A percentile compares a stretch with the other conserved stretches of the same genome.
These are phyloP conservation scores for Pitangus sulphuratus DNA, from an alignment of 2,797 vertebrate genomes.

Conservation along the genomic window DNA sequence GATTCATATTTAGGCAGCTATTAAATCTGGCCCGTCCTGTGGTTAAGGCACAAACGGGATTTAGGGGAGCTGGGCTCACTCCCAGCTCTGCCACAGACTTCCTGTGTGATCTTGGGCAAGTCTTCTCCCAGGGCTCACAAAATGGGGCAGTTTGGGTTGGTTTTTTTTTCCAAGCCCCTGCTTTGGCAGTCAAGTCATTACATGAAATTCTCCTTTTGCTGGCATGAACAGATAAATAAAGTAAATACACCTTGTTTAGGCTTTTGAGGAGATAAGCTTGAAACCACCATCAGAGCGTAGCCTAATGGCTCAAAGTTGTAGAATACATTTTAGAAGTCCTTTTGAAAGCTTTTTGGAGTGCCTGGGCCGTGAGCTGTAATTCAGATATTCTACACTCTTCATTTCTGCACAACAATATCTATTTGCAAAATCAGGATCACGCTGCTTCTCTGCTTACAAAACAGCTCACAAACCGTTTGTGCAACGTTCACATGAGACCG, in stretches of 20 bases:
- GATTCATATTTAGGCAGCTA: conserved; percentile 2
- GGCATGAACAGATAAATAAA: conserved; percentile 51
- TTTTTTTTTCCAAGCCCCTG: not conserved
- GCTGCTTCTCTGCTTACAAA: not conserved
- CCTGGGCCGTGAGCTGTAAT: not conserved
- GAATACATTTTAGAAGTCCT: not conserved
- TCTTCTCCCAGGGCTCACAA: not conserved
- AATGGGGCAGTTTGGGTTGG: not conserved
- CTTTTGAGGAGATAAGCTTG: conserved; percentile 35
- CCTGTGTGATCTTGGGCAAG: not conserved
- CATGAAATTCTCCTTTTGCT: not conserved
- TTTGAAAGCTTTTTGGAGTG: not conserved
- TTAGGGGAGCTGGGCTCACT: conserved; percentile 30
- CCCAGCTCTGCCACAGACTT: conserved; percentile 37
- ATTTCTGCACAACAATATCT: not conserved
- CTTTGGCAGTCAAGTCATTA: not conserved
- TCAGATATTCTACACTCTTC: not conserved
- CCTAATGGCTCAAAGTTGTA: not conserved
- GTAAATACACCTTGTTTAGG: not conserved
- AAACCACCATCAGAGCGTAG: not conserved
- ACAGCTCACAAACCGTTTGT: not conserved
- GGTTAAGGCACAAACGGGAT: conserved; percentile 41
- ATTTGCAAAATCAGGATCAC: not conserved
- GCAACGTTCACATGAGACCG: not conserved
- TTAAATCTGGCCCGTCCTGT: conserved; percentile 22